These are phyloP conservation scores for Synanthedon formicaeformis DNA, from an alignment of 2,888 invertebrate genomes.

Conservation along the genomic window DNA sequence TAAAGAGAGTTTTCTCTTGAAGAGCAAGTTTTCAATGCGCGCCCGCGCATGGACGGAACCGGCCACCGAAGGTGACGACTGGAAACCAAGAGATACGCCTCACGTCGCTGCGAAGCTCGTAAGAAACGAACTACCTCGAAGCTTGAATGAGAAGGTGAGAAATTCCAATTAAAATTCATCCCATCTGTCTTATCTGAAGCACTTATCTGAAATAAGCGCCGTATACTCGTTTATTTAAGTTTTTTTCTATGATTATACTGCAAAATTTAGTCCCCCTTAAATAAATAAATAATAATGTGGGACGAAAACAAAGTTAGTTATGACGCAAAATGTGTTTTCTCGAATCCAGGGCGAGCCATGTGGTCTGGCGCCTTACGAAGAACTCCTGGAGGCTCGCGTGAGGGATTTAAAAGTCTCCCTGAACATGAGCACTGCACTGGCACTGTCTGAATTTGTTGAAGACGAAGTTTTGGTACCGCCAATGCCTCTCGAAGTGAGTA, in stretches of 20 bases:
- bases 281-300: no score
- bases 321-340: no score
- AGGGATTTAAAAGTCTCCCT: slow-evolving; percentile 76
- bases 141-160: slow-evolving; percentile 35
- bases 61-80: slow-evolving; percentile 34
- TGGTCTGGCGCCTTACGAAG: slow-evolving; percentile 46
- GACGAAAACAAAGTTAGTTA: no score
- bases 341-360: slow-evolving; percentile 29
- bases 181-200: no score
- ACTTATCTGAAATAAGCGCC: no score
- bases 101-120: slow-evolving; percentile 37
- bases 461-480: slow-evolving; percentile 87
- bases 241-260: no score
- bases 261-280: no score
- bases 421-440: slow-evolving; percentile 85
- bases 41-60: slow-evolving; percentile 86
- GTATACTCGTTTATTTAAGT: no score
- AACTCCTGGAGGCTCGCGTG: slow-evolving; percentile 74
- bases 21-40: slow-evolving; percentile 86
- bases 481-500: slow-evolving; percentile 81
- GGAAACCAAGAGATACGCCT: slow-evolving; percentile 29
- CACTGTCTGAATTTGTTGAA: slow-evolving; percentile 85
- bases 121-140: slow-evolving; percentile 38
- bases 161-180: not conserved
- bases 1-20: slow-evolving; percentile 8